Conservation (phyloP, 2,888 invertebrate species). For the Agonum fuliginosum region DNA sequence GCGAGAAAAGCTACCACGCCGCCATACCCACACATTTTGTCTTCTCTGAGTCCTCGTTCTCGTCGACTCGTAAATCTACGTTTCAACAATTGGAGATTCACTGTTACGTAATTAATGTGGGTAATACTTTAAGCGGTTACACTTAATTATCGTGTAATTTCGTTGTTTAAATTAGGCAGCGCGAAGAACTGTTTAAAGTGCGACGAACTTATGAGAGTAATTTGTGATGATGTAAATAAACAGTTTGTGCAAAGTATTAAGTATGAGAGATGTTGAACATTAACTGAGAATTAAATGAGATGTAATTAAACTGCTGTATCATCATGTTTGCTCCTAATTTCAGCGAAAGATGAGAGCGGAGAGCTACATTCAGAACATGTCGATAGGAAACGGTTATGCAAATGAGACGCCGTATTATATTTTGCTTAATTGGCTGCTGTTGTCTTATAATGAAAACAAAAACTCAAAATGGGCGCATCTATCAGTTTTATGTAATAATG, state of each 20-base stretch:
- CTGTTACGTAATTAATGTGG: conserved; percentile 35
- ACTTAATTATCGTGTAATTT: conserved; percentile 46
- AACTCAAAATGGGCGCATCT: too few relatives aligned
- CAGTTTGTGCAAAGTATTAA: conserved; percentile 39
- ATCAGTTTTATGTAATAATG: too few relatives aligned
- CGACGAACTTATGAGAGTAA: conserved; percentile 40
- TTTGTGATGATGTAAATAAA: conserved; percentile 40
- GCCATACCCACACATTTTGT: too few relatives aligned
- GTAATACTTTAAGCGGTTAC: conserved; percentile 39
- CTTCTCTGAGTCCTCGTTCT: too few relatives aligned
- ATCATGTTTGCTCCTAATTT: conserved; percentile 41
- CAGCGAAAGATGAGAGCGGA: conserved; percentile 6
- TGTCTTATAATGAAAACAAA: too few relatives aligned
- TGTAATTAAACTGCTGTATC: conserved; percentile 34
- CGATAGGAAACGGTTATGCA: conserved; percentile 1
- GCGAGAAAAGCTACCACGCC: neutral
- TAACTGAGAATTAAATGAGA: conserved; percentile 21
- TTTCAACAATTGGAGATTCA: conserved; percentile 38
- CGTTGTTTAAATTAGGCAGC: conserved; percentile 44
- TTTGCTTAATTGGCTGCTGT: neutral
- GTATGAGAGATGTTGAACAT: conserved; percentile 24
- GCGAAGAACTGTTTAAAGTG: conserved; percentile 40
- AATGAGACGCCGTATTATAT: neutral
- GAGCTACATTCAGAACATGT: neutral
- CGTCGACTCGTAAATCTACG: conserved; percentile 12